Evolutionary conservation across 2,797 vertebrate genomes (phyloP).

Genomic region (Leptatherina wallacei): DNA sequence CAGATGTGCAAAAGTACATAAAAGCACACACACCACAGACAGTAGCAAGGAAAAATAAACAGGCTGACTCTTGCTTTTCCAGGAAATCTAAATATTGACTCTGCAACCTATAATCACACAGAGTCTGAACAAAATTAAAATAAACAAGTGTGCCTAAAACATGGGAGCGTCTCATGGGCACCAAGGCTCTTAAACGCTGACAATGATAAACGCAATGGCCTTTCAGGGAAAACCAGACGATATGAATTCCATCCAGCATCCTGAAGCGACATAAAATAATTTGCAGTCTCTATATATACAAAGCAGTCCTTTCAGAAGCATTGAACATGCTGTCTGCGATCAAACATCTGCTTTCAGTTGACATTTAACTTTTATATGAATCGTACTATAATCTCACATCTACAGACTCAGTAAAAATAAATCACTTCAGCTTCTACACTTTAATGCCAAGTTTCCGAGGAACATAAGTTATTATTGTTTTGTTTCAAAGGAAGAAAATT

Average conservation of each 20-base stretch:
- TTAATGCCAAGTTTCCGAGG: constrained; percentile 59
- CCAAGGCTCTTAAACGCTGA: constrained; percentile 39
- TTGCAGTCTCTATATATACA: constrained; percentile 19
- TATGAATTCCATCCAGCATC: constrained; percentile 38
- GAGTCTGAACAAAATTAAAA: constrained; percentile 76
- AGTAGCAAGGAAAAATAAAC: constrained; percentile 67
- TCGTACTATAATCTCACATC: constrained; percentile 48
- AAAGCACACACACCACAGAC: constrained; percentile 37
- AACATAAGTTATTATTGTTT: constrained; percentile 49
- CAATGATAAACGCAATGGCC: constrained; percentile 42
- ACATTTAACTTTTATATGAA: constrained; percentile 43
- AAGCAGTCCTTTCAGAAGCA: constrained; percentile 20
- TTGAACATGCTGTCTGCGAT: constrained; percentile 10
- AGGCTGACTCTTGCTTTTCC: constrained; percentile 65
- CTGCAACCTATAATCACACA: constrained; percentile 80
- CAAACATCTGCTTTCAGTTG: constrained; percentile 65
- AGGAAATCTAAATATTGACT: constrained; percentile 84
- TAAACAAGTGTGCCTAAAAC: constrained; percentile 71
- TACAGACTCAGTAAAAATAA: constrained; percentile 45
- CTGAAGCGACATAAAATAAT: constrained; percentile 38
- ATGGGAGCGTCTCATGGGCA: constrained; percentile 55
- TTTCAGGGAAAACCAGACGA: constrained; percentile 41
- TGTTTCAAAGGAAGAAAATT: neutral
- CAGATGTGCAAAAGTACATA: constrained; percentile 8
- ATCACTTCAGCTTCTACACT: constrained; percentile 20